Evolutionary conservation across 1,140 invertebrate species (phyloP).

Genomic region (Thaumatotibia leucotreta): DNA sequence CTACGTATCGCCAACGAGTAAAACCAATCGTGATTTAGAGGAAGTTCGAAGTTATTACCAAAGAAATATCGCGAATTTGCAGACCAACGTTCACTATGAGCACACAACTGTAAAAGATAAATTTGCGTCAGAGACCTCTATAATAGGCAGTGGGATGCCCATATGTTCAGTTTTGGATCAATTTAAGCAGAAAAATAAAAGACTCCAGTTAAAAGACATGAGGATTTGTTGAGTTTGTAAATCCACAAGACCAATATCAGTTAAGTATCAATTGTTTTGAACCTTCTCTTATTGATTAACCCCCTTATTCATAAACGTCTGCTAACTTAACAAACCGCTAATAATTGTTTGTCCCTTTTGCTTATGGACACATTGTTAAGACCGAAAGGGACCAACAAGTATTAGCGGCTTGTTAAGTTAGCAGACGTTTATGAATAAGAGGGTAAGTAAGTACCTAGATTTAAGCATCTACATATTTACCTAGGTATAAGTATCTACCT

Average conservation of each 20-base stretch:
- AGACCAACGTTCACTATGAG: slow-evolving; percentile 37
- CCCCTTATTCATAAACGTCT: too few relatives aligned
- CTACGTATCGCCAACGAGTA: slow-evolving; percentile 29
- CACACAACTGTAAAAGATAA: slow-evolving; percentile 21
- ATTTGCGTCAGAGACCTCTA: slow-evolving; percentile 46
- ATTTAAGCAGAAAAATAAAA: slow-evolving; percentile 45
- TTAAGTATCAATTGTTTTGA: too few relatives aligned
- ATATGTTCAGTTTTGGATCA: slow-evolving; percentile 46
- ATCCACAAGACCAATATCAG: too few relatives aligned
- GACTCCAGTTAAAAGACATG: slow-evolving; percentile 24
- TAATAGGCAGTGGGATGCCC: slow-evolving; percentile 41
- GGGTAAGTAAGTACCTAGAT: too few relatives aligned
- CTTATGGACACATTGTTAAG: too few relatives aligned
- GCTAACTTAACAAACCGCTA: too few relatives aligned
- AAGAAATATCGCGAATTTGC: slow-evolving; percentile 31
- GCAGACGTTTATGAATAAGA: too few relatives aligned
- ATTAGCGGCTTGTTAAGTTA: too few relatives aligned
- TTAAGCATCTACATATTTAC: too few relatives aligned
- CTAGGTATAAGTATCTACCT: too few relatives aligned
- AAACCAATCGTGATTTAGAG: slow-evolving; percentile 36
- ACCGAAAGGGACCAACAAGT: too few relatives aligned
- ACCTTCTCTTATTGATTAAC: not conserved
- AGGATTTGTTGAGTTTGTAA: slow-evolving; percentile 2
- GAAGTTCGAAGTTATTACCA: slow-evolving; percentile 40
- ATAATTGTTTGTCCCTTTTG: too few relatives aligned